phyloP scores from a whole-genome alignment of 2,113 vertebrate genomes.

The Micronisus gabar region DNA sequence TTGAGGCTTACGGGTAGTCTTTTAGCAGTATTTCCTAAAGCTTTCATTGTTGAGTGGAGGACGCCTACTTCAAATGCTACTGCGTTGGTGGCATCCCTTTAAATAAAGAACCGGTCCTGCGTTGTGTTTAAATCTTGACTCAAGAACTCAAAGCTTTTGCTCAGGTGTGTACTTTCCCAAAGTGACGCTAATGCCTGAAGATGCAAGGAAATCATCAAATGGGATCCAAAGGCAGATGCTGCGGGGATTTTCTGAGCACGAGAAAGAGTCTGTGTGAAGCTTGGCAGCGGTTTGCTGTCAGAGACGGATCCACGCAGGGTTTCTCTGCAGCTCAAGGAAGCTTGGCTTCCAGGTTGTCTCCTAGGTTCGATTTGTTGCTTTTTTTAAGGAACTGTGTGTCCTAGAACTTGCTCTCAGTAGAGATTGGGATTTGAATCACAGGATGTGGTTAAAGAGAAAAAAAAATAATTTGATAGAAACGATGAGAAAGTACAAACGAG shows the following conservation, averaged over 20 bases:
- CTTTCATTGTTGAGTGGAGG: neutral
- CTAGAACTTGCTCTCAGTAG: neutral
- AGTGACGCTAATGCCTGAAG: neutral
- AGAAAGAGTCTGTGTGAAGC: neutral
- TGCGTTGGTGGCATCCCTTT: neutral
- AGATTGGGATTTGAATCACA: constrained; percentile 4
- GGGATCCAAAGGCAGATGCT: neutral
- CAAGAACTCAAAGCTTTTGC: neutral
- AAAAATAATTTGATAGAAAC: neutral
- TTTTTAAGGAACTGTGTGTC: neutral
- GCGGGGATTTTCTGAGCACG: neutral
- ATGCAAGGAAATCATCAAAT: neutral
- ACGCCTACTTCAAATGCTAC: neutral
- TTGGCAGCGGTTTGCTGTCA: neutral
- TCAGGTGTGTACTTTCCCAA: neutral
- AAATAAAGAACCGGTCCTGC: neutral
- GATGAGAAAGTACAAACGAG: constrained; percentile 2
- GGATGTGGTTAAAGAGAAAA: constrained; percentile 1
- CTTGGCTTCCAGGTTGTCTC: constrained; percentile 1
- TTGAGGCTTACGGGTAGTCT: neutral
- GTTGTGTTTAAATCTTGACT: neutral
- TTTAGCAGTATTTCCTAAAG: neutral
- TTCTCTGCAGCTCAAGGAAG: neutral
- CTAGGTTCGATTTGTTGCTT: constrained; percentile 1
- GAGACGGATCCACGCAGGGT: neutral